Evolutionary conservation across 2,113 vertebrate genomes (phyloP), one percentile per base, ranked within the genome.

Genomic region (Brachionichthys hirsutus): DNA sequence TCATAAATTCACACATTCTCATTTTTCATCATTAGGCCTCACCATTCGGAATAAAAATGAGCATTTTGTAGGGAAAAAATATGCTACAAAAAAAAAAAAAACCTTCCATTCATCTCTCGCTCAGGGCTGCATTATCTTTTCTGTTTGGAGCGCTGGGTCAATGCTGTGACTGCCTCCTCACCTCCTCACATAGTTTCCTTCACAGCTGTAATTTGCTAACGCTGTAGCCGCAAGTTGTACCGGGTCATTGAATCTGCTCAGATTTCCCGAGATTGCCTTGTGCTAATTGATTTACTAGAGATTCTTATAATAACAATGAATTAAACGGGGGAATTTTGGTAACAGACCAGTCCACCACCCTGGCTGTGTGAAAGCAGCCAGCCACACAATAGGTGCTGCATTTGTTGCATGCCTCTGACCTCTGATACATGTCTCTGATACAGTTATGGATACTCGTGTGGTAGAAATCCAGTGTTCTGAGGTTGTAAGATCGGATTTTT

Each of bases 1-100:
- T 35, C 11, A 47, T 12, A 38, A 14, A 53, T 54, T 52, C 43
- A 82, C 71, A 72, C 69, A 19, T 70, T 64, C 64, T 17, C 59
- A 64, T 73, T 72, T 65, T 64, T 47, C 24, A 22, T 36, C 24
- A 62, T 63, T 35, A 47, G 45, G 40, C 10, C 10, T 54, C 15
- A 58, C 12, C 51, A 36, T 22, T 46, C n/a, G 80, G 78, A 80
- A 76, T 46, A 60, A 43, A 59, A 34, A 51, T 64, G 74, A 73
- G 36, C 40, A 42, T 24, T 63, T 50, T 20, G 40, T 36, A 67
- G 15, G 19, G 12, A 19, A 19, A 45, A 30, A 50, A 52, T 42
- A 55, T 47, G 42, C 30, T 19, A 15, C 17, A 45, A 12, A 42
- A 20, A 15, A 40, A 20, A 57, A 30, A 38, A 38, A 38, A 3